These are phyloP conservation scores for Alethe castanea DNA, from an alignment of 2,113 vertebrate genomes.

Conservation along the genomic window DNA sequence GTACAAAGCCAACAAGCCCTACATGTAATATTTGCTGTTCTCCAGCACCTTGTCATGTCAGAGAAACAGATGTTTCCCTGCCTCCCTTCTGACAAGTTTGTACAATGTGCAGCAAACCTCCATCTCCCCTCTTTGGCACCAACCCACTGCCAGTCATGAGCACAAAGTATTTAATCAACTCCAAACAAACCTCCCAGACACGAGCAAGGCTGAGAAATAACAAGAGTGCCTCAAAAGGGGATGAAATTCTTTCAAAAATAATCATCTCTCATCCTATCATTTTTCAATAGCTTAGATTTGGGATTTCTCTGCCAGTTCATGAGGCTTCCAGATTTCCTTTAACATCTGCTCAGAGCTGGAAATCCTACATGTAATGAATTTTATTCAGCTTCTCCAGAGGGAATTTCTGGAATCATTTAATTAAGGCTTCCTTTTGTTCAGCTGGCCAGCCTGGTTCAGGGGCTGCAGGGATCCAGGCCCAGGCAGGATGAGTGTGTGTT, in stretches of 20 bases:
- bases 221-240: neutral
- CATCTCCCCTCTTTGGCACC: neutral
- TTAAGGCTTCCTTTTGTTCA: conserved; percentile 47
- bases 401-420: conserved; percentile 63
- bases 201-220: neutral
- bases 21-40: neutral
- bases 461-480: conserved; percentile 42
- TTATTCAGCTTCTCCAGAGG: conserved; percentile 50
- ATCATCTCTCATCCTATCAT: neutral
- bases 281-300: neutral
- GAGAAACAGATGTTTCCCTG: neutral
- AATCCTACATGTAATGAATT: neutral
- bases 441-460: conserved; percentile 1
- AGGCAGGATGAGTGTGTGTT: neutral
- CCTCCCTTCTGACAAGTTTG: neutral
- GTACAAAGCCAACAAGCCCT: neutral
- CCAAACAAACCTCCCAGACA: conserved; percentile 11
- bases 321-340: conserved; percentile 18
- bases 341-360: neutral
- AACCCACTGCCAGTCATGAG: neutral
- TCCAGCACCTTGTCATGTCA: neutral
- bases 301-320: conserved; percentile 50
- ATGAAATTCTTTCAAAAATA: conserved; percentile 14
- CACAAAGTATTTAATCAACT: neutral
- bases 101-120: neutral